Evolutionary conservation across 2,113 vertebrate genomes (phyloP).

Genomic region (Melanocharis versteri): DNA sequence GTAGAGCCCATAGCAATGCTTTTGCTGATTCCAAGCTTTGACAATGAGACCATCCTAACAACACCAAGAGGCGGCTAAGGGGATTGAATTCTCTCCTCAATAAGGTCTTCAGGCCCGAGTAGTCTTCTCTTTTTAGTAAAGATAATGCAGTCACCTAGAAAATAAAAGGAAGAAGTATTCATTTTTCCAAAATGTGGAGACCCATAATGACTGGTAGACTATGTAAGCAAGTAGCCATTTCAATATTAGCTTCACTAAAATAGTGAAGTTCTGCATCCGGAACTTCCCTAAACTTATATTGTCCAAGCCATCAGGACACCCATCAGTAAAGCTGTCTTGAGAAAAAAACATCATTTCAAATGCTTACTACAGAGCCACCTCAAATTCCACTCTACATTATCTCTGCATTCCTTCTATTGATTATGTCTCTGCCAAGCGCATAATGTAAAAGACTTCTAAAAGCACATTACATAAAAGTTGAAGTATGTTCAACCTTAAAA

Average conservation of each 20-base stretch:
- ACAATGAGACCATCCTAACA: slow-evolving; percentile 92
- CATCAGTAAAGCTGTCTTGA: not conserved
- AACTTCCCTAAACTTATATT: not conserved
- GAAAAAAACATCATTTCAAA: not conserved
- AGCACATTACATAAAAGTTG: not conserved
- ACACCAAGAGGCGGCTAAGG: slow-evolving; percentile 85
- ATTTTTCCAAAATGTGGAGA: not conserved
- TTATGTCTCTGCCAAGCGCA: not conserved
- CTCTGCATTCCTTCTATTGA: not conserved
- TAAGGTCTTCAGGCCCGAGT: slow-evolving; percentile 76
- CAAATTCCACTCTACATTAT: not conserved
- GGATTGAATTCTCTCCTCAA: slow-evolving; percentile 86
- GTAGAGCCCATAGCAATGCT: slow-evolving; percentile 81
- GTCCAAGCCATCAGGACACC: not conserved
- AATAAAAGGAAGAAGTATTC: not conserved
- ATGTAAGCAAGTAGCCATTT: not conserved
- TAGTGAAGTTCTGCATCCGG: not conserved
- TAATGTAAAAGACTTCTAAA: not conserved
- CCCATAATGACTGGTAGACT: not conserved
- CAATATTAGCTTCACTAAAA: not conserved
- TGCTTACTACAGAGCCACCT: not conserved
- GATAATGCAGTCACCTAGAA: slow-evolving; percentile 88
- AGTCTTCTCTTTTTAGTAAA: slow-evolving; percentile 88
- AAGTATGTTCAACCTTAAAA: not conserved
- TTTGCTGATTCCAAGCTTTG: slow-evolving; percentile 85